Evolutionary conservation across 2,888 invertebrate genomes (phyloP).

Genomic region (Galeopsomyia nigrocyanea): DNA sequence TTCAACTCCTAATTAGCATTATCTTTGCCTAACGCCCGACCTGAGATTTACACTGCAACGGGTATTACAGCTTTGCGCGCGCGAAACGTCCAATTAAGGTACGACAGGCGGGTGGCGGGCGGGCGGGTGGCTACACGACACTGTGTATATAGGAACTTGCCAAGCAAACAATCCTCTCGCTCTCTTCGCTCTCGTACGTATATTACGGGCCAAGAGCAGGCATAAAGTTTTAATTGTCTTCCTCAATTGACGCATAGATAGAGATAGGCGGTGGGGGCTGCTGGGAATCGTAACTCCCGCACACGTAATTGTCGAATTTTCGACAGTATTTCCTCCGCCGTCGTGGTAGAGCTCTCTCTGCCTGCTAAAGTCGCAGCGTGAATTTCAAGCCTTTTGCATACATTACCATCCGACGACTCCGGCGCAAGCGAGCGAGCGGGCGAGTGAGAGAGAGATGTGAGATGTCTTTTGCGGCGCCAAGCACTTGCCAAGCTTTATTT

Average conservation of each 20-base stretch:
- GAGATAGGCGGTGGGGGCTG: conserved; percentile 32
- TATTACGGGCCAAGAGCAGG: not conserved
- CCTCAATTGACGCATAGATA: conserved; percentile 31
- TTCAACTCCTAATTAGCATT: conserved; percentile 54
- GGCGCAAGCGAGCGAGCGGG: no score
- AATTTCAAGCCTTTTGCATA: not conserved
- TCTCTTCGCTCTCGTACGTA: not conserved
- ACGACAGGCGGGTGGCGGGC: no score
- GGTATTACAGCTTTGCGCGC: conserved; percentile 16
- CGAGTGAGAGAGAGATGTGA: no score
- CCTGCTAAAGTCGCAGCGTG: not conserved
- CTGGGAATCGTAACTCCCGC: not conserved
- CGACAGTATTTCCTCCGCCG: not conserved
- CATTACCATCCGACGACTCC: not conserved
- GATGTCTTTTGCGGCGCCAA: not conserved
- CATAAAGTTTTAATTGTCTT: conserved; percentile 46
- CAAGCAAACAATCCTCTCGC: conserved; percentile 25
- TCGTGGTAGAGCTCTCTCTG: not conserved
- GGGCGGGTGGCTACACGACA: not conserved
- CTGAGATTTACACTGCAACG: conserved; percentile 55
- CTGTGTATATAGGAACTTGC: not conserved
- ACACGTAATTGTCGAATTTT: conserved; percentile 22
- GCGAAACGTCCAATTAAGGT: conserved; percentile 60
- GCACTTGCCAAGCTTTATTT: not conserved
- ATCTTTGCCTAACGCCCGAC: conserved; percentile 53